phyloP scores from a whole-genome alignment of 2,113 vertebrate genomes.

The Eurypyga helias region DNA sequence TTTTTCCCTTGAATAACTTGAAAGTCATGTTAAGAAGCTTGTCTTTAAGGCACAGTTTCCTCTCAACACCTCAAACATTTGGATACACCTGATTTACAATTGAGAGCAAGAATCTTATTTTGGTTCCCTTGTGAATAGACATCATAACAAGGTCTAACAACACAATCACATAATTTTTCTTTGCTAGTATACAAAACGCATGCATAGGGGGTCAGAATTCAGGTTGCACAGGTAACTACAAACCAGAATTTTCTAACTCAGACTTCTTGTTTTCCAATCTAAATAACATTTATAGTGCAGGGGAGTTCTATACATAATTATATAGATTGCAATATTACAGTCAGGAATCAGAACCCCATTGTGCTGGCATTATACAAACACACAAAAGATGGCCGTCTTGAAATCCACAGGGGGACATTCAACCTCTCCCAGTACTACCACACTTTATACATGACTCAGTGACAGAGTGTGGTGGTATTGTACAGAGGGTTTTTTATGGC shows the following conservation, averaged over 20 bases:
- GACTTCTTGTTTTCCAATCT: not conserved
- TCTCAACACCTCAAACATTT: not conserved
- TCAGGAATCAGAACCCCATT: not conserved
- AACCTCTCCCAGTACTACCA: not conserved
- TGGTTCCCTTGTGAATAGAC: not conserved
- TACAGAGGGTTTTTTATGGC: not conserved
- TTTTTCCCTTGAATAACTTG: not conserved
- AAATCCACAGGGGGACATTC: not conserved
- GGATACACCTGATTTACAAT: not conserved
- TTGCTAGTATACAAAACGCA: not conserved
- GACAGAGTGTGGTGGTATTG: not conserved
- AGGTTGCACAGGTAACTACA: not conserved
- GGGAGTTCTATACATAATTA: not conserved
- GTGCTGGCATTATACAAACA: not conserved
- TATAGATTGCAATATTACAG: not conserved
- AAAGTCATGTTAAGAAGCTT: not conserved
- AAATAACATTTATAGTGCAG: not conserved
- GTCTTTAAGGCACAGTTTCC: not conserved
- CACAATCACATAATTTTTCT: not conserved
- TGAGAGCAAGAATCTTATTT: not conserved
- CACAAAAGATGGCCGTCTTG: not conserved
- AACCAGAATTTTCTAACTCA: not conserved
- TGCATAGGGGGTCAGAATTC: not conserved
- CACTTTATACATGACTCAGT: not conserved
- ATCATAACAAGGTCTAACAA: not conserved